Evolutionary conservation across 2,888 invertebrate species (phyloP).

Genomic region (Cyaniris semiargus): DNA sequence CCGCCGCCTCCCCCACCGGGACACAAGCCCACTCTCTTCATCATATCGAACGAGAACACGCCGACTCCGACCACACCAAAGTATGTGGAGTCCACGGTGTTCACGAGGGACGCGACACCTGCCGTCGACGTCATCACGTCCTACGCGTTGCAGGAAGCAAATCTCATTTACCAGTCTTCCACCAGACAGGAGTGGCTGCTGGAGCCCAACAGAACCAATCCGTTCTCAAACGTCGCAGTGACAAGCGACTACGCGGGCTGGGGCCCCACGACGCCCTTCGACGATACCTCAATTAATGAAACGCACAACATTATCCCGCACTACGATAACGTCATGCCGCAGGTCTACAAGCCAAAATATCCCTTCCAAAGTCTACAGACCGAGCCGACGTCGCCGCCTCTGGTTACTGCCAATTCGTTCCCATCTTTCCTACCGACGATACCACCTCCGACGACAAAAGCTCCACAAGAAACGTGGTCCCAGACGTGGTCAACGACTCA

Average conservation of each 20-base stretch:
- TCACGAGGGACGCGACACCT: conserved; percentile 52
- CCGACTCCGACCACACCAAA: conserved; percentile 48
- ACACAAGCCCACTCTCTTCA: conserved; percentile 61
- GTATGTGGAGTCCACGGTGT: conserved; percentile 48
- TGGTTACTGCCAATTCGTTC: conserved; percentile 51
- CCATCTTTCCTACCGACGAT: conserved; percentile 64
- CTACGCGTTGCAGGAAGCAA: conserved; percentile 81
- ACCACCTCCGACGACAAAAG: conserved; percentile 52
- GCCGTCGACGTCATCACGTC: conserved; percentile 55
- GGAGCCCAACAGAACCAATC: conserved; percentile 56
- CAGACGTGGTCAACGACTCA: conserved; percentile 51
- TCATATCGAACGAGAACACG: conserved; percentile 56
- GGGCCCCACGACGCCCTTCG: conserved; percentile 72
- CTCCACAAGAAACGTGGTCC: conserved; percentile 49
- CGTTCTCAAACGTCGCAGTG: conserved; percentile 54
- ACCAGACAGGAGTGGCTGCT: conserved; percentile 74
- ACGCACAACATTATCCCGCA: conserved; percentile 63
- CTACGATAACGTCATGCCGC: conserved; percentile 50
- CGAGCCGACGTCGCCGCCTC: conserved; percentile 61
- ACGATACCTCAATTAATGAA: conserved; percentile 59
- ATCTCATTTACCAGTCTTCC: conserved; percentile 83
- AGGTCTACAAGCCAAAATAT: not conserved
- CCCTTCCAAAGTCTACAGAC: conserved; percentile 37
- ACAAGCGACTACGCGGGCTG: conserved; percentile 75
- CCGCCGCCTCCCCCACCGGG: conserved; percentile 81